A percentile compares a stretch with the other conserved stretches of the same genome.
These are phyloP conservation scores for Acleris cristana DNA, from an alignment of 2,888 invertebrate genomes.

Conservation along the genomic window DNA sequence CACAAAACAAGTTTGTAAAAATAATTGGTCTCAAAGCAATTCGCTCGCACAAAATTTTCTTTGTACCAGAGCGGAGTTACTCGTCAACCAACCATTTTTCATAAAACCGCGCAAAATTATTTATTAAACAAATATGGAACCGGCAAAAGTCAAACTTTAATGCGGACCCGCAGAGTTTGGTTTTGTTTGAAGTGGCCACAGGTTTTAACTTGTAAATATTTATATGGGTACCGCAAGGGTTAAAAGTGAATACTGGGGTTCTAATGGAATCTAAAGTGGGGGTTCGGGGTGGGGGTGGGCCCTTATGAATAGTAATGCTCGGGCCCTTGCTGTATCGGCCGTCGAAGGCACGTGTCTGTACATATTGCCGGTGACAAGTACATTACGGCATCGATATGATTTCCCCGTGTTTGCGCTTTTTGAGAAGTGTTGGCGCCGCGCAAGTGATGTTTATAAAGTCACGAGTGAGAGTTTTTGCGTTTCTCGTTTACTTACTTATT, in stretches of 20 bases:
- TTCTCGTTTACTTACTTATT: no score
- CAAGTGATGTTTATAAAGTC: no score
- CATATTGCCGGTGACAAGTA: slow-evolving; percentile 17
- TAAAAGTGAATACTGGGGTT: slow-evolving; percentile 54
- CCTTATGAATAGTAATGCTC: slow-evolving; percentile 61
- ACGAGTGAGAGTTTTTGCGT: no score
- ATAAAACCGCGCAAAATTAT: slow-evolving; percentile 24
- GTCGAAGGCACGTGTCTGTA: slow-evolving; percentile 17
- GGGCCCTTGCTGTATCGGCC: slow-evolving; percentile 23
- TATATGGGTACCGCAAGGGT: slow-evolving; percentile 59
- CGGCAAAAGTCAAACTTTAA: slow-evolving; percentile 46
- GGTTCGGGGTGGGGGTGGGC: slow-evolving; percentile 41
- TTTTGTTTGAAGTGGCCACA: slow-evolving; percentile 52
- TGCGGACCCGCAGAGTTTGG: slow-evolving; percentile 52
- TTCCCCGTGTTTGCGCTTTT: not conserved
- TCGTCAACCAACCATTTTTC: slow-evolving; percentile 34
- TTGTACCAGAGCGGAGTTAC: slow-evolving; percentile 26
- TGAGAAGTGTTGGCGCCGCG: not conserved
- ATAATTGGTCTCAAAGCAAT: slow-evolving; percentile 17
- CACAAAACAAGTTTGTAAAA: not conserved
- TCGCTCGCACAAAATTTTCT: slow-evolving; percentile 21
- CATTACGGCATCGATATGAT: slow-evolving; percentile 3
- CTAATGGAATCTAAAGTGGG: slow-evolving; percentile 63
- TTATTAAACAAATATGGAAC: slow-evolving; percentile 26
- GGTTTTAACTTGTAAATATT: slow-evolving; percentile 59